A percentile compares a stretch with the other conserved stretches of the same genome.
These are phyloP conservation scores for Ophioninae sp. DNA, from an alignment of 2,888 invertebrate species.

Conservation along the genomic window DNA sequence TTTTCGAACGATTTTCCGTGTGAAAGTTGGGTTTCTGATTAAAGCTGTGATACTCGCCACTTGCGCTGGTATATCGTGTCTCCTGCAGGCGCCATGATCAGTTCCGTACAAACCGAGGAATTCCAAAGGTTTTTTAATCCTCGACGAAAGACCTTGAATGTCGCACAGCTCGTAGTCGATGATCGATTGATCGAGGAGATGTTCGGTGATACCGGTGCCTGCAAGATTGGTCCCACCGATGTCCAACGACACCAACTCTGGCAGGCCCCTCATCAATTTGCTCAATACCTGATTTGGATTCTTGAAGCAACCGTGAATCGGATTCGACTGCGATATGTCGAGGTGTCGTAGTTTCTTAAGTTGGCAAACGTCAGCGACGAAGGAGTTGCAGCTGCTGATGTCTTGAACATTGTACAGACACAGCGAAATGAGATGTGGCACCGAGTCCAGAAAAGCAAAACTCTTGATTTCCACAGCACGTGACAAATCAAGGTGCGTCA, in stretches of 20 bases:
- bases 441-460: conserved; percentile 85
- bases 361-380: conserved; percentile 78
- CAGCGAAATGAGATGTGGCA: conserved; percentile 87
- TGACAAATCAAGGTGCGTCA: conserved; percentile 88
- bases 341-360: conserved; percentile 84
- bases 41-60: conserved; percentile 83
- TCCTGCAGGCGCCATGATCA: conserved; percentile 92
- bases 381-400: conserved; percentile 72
- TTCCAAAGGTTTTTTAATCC: conserved; percentile 90
- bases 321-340: conserved; percentile 91
- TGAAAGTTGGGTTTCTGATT: too few species aligned
- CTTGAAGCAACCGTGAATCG: conserved; percentile 88
- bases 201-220: conserved; percentile 89
- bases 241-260: conserved; percentile 91
- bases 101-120: conserved; percentile 97
- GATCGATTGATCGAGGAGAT: conserved; percentile 69
- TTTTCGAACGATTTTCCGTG: too few species aligned
- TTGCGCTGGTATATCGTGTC: conserved; percentile 95
- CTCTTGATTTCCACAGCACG: conserved; percentile 85
- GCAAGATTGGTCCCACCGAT: conserved; percentile 98
- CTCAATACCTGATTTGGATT: conserved; percentile 89
- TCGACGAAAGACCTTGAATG: conserved; percentile 92
- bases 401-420: conserved; percentile 89
- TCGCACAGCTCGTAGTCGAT: conserved; percentile 82
- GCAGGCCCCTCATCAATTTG: conserved; percentile 88